Base-by-base conservation (phyloP, 2,888 invertebrate species). In the Homarus gammarus region DNA sequence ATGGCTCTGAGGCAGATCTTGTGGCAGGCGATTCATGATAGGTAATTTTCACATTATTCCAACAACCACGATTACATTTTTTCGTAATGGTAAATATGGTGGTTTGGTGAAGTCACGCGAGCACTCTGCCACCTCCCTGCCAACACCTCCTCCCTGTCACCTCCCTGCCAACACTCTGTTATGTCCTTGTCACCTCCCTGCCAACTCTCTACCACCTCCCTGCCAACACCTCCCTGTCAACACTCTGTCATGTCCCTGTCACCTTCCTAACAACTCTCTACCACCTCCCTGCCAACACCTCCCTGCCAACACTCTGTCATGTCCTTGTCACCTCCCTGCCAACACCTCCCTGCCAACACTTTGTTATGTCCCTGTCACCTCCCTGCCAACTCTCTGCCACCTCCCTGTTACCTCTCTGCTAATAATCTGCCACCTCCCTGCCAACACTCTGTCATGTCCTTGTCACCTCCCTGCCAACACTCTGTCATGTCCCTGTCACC, bases 31-130 rank as follows among this genome's bases (percentile, higher is more conserved):
- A 73, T 40, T 73, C 38, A 1, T 40, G 73, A 2, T 36, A 27
- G 22, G 73, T 73, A 36, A 73, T 73, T 73, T 73, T 73, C 73
- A 73, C 73, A 73, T 73, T 73, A 73, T 73, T 73, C 73, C 73
- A 73, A 73, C 73, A 73, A 73, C 40, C 73, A 38, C 40, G 73
- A 40, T 40, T 33, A 22, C n/a, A 38, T 73, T 73, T 73, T 73
- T 73, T 73, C 73, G 18, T 73, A 73, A 73, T 73, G 40, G 73
- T 73, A 73, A 73, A 73, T 38, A 40, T 38, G 38, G 8, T 22
- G 38, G 40, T 6, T 18, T 22, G 40, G n/a, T n/a, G n/a, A n/a
- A n/a, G n/a, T n/a, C n/a, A n/a, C n/a, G n/a, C n/a, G n/a, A n/a
- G n/a, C n/a, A n/a, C n/a, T 22, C 36, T n/a, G n/a, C 1, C 73